Evolutionary conservation across 1,140 invertebrate genomes (phyloP).

Genomic region (Rhyacophila brunnea): DNA sequence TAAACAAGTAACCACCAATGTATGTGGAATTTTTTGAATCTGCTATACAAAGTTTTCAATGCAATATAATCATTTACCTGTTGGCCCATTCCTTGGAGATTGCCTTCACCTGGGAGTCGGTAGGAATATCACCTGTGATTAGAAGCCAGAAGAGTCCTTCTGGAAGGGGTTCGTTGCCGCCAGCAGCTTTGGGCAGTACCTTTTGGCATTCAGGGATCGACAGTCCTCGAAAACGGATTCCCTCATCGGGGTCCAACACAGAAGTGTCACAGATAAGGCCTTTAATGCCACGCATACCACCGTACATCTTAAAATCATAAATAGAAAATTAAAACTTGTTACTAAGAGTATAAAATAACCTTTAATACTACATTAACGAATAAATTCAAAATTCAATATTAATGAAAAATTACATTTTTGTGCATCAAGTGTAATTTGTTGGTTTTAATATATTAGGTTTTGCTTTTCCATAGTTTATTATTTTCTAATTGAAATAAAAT

Average conservation of each 20-base stretch:
- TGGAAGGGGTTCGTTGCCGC: constrained; percentile 86
- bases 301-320: constrained; percentile 80
- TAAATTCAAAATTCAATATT: no score
- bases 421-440: no score
- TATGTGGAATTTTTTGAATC: no score
- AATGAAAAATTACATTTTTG: no score
- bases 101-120: constrained; percentile 75
- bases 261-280: constrained; percentile 94
- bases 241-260: constrained; percentile 91
- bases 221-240: constrained; percentile 92
- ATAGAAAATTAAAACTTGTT: background rate
- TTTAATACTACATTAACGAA: background rate
- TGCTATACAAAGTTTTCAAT: no score
- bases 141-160: constrained; percentile 97
- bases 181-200: constrained; percentile 80
- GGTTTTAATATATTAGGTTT: no score
- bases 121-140: constrained; percentile 89
- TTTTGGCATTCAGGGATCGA: constrained; percentile 96
- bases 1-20: no score
- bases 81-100: constrained; percentile 91
- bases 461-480: no score
- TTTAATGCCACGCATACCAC: constrained; percentile 96
- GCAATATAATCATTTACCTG: no score
- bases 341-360: background rate
- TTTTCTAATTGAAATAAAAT: no score